phyloP scores from a whole-genome alignment of 2,797 vertebrate genomes.

The Darevskia mixta region DNA sequence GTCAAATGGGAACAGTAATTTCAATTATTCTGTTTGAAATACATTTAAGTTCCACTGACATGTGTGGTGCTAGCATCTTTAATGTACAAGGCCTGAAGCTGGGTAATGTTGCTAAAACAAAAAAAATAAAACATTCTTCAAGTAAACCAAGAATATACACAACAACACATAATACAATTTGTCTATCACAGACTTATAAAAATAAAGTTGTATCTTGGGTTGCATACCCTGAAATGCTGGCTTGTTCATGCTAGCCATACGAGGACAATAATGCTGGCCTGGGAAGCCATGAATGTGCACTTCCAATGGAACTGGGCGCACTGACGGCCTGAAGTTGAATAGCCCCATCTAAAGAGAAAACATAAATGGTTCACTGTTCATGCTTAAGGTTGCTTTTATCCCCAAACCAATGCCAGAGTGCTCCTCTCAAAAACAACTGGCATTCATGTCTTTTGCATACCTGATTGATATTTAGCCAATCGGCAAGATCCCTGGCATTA shows the following conservation, averaged over 20 bases:
- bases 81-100: slow-evolving; percentile 55
- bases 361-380: not conserved
- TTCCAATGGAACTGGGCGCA: slow-evolving; percentile 95
- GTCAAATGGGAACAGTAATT: slow-evolving; percentile 57
- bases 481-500: slow-evolving; percentile 96
- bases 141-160: slow-evolving; percentile 53
- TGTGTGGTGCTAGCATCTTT: slow-evolving; percentile 49
- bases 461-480: slow-evolving; percentile 96
- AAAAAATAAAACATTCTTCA: slow-evolving; percentile 21
- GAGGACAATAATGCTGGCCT: slow-evolving; percentile 97
- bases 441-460: slow-evolving; percentile 71
- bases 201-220: slow-evolving; percentile 5
- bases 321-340: slow-evolving; percentile 98
- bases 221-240: slow-evolving; percentile 94
- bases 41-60: slow-evolving; percentile 47
- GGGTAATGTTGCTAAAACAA: slow-evolving; percentile 48
- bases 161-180: slow-evolving; percentile 53
- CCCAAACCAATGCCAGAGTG: not conserved
- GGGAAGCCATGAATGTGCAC: slow-evolving; percentile 98
- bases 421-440: not conserved
- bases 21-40: slow-evolving; percentile 62
- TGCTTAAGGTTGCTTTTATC: slow-evolving; percentile 40
- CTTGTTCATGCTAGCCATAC: slow-evolving; percentile 99
- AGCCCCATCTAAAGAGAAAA: slow-evolving; percentile 89
- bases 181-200: slow-evolving; percentile 38